A percentile compares a stretch with the other conserved stretches of the same genome.
Conservation (phyloP, 1,140 invertebrate species). For the Pogonomyrmex californicus region DNA sequence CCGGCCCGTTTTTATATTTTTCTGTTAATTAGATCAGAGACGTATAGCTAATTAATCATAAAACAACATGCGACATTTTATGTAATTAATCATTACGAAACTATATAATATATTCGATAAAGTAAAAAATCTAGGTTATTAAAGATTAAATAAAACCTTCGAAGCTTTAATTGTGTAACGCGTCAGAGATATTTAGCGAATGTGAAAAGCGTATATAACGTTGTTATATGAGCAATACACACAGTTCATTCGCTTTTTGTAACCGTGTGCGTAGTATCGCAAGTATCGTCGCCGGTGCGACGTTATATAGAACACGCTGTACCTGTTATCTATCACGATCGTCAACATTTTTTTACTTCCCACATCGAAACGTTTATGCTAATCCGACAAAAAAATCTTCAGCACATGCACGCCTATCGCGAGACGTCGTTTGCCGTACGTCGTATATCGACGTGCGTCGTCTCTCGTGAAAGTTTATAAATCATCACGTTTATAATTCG, state of each 20-base stretch:
- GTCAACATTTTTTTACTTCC: constrained; percentile 56
- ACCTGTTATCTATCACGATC: constrained; percentile 44
- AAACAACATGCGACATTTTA: neutral
- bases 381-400: constrained; percentile 47
- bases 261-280: neutral
- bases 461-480: constrained; percentile 26
- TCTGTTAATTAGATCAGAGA: neutral
- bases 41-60: neutral
- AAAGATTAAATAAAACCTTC: neutral
- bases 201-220: neutral
- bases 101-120: neutral
- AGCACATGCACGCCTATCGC: neutral
- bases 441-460: neutral
- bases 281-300: neutral
- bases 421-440: neutral
- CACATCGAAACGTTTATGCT: constrained; percentile 54
- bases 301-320: neutral
- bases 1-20: too few species aligned
- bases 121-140: neutral
- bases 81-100: constrained; percentile 1
- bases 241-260: neutral
- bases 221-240: neutral
- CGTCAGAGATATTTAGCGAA: neutral
- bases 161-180: neutral
- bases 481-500: constrained; percentile 5